Conservation (phyloP, 2,888 invertebrate genomes). For the Terebella lapidaria region DNA sequence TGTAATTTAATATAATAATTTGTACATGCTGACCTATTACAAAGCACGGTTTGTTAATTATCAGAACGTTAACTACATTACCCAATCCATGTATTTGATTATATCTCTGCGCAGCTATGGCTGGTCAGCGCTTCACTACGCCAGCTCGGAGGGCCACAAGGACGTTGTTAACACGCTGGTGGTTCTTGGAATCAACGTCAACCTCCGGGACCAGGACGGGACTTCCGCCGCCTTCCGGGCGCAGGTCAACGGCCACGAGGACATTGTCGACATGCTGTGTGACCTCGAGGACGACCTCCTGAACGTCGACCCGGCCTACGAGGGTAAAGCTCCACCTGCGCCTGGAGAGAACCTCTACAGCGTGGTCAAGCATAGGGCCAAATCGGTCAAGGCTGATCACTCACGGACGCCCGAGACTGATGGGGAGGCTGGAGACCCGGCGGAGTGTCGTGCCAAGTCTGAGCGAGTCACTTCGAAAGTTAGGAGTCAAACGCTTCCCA, state of each 20-base stretch:
- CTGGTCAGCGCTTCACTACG: conserved; percentile 28
- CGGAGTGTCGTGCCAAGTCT: not conserved
- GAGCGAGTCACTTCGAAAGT: not conserved
- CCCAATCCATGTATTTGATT: no score
- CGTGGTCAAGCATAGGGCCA: not conserved
- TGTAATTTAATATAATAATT: no score
- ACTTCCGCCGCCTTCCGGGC: conserved; percentile 26
- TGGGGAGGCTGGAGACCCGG: not conserved
- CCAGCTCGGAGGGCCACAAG: conserved; percentile 22
- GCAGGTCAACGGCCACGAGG: conserved; percentile 17
- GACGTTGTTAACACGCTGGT: conserved; percentile 15
- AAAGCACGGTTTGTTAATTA: no score
- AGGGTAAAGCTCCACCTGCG: not conserved
- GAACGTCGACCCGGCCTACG: not conserved
- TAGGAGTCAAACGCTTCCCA: not conserved
- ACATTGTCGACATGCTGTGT: conserved; percentile 18
- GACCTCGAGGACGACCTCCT: conserved; percentile 13
- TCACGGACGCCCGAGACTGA: not conserved
- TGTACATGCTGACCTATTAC: no score
- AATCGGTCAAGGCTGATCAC: not conserved
- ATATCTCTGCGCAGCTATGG: conserved; percentile 23
- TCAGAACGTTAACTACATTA: no score
- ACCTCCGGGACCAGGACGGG: conserved; percentile 26
- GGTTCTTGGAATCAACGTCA: conserved; percentile 13
- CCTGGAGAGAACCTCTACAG: not conserved